Evolutionary conservation across 1,140 invertebrate genomes (phyloP).

Genomic region (Dreissena rostriformis): DNA sequence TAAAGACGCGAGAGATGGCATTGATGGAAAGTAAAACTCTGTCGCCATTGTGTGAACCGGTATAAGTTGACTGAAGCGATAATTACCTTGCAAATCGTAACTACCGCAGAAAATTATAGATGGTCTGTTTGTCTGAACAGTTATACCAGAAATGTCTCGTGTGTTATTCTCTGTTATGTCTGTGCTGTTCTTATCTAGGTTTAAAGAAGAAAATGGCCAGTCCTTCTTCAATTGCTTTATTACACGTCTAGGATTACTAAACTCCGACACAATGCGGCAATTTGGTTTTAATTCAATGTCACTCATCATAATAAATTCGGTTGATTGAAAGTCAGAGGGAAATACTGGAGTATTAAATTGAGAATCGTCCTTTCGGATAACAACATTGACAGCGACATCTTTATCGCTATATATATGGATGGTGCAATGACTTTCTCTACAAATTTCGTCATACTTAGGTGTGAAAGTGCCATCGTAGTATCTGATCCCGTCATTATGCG

Average conservation of each 20-base stretch:
- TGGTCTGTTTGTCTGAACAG: conserved; percentile 3
- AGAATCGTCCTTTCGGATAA: background rate
- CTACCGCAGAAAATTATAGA: conserved; percentile 15
- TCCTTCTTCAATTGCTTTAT: no score
- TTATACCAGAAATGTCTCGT: background rate
- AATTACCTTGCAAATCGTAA: background rate
- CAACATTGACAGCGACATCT: conserved; percentile 19
- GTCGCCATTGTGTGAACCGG: conserved; percentile 10
- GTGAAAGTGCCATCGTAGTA: background rate
- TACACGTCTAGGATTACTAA: no score
- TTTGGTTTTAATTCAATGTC: no score
- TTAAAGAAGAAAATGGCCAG: no score
- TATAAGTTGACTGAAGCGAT: background rate
- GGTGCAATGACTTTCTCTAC: background rate
- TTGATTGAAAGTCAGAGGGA: background rate
- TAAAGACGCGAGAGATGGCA: background rate
- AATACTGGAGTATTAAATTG: background rate
- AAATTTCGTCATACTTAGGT: background rate
- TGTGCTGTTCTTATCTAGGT: no score
- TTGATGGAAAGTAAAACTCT: conserved; percentile 11
- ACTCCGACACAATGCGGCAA: no score
- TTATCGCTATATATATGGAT: conserved; percentile 16
- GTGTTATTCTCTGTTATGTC: no score
- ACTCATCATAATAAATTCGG: conserved; percentile 9
- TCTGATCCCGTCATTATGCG: background rate